phyloP scores from a whole-genome alignment of 2,113 vertebrate species.

The Speoplatyrhinus poulsoni region DNA sequence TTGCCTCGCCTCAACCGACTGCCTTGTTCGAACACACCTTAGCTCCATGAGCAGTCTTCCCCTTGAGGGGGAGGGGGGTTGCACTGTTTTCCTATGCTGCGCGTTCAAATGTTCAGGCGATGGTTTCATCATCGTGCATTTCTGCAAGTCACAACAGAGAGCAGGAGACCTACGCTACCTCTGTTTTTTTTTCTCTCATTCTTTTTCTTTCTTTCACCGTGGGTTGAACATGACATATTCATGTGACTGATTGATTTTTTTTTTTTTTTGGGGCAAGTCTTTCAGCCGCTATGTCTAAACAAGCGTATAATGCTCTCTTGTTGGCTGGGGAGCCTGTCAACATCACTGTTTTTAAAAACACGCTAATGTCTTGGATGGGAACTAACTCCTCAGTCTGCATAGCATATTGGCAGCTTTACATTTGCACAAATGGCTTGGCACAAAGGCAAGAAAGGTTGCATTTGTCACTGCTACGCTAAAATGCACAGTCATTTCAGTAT shows the following conservation, averaged over 20 bases:
- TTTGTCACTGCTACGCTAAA: too few species aligned
- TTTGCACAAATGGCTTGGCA: background rate
- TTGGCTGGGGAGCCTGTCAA: slow-evolving; percentile 41
- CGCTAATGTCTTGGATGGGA: slow-evolving; percentile 4
- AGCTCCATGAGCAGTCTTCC: slow-evolving; percentile 40
- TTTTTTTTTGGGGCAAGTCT: slow-evolving; percentile 34
- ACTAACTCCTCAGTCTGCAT: slow-evolving; percentile 14
- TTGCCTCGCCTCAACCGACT: slow-evolving; percentile 27
- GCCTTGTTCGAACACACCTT: slow-evolving; percentile 32
- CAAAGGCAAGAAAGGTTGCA: too few species aligned
- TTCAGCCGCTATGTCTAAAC: slow-evolving; percentile 46
- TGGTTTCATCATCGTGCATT: slow-evolving; percentile 48
- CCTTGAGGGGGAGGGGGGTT: slow-evolving; percentile 32
- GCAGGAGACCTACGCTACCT: background rate
- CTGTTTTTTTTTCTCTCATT: background rate
- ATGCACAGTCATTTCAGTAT: too few species aligned
- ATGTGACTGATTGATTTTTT: slow-evolving; percentile 58
- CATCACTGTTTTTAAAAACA: slow-evolving; percentile 38
- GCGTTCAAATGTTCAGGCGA: slow-evolving; percentile 22
- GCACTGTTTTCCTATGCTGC: slow-evolving; percentile 8
- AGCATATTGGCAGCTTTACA: background rate
- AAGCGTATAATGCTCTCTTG: slow-evolving; percentile 32
- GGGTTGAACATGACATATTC: slow-evolving; percentile 49
- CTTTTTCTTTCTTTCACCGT: slow-evolving; percentile 6
- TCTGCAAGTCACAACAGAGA: slow-evolving; percentile 50